Evolutionary conservation across 2,888 invertebrate genomes (phyloP).

Genomic region (Alsophila aescularia): DNA sequence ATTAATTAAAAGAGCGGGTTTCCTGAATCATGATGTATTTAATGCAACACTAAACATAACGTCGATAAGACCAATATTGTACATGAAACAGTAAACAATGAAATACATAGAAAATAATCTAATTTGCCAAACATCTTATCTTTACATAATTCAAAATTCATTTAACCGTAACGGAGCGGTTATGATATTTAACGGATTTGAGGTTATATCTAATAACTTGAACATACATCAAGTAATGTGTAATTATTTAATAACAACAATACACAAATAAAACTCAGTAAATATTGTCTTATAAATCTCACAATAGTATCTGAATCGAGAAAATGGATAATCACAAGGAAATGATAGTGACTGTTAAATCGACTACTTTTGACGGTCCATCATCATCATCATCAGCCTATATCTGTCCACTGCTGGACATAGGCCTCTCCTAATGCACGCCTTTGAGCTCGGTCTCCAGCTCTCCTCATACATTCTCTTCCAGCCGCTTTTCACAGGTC

Average conservation of each 20-base stretch:
- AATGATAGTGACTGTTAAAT: no score
- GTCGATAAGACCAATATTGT: constrained; percentile 61
- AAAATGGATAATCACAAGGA: no score
- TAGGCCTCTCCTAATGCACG: no score
- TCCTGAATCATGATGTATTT: constrained; percentile 74
- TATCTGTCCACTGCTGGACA: no score
- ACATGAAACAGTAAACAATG: constrained; percentile 59
- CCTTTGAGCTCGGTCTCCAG: no score
- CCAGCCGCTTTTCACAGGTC: no score
- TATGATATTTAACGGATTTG: constrained; percentile 4
- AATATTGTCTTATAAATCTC: background rate
- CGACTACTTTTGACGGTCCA: no score
- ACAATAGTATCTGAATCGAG: no score
- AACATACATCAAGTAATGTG: no score
- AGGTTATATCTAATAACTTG: constrained; percentile 4
- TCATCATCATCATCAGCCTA: no score
- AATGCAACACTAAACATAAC: constrained; percentile 78
- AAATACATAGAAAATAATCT: constrained; percentile 56
- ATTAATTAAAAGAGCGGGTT: constrained; percentile 59
- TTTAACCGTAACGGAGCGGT: constrained; percentile 18
- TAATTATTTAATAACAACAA: constrained; percentile 5
- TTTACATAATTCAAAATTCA: constrained; percentile 41
- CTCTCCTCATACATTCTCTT: no score
- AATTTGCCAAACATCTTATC: constrained; percentile 64
- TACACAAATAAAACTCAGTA: background rate